These are phyloP conservation scores for Diarsia brunnea DNA, from an alignment of 2,888 invertebrate species.

Conservation along the genomic window DNA sequence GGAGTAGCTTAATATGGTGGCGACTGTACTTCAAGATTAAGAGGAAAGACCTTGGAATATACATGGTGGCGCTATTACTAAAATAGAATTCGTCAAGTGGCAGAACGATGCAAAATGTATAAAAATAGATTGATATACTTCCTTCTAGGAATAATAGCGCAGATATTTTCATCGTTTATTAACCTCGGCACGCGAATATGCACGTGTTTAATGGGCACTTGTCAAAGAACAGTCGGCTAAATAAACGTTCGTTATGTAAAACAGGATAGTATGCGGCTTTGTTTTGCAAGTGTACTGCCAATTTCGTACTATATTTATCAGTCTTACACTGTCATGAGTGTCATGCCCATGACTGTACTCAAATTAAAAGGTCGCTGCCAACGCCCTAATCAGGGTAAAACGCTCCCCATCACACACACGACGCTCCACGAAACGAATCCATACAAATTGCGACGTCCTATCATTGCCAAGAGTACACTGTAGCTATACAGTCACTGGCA, in stretches of 20 bases:
- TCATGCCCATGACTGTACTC: slow-evolving; percentile 14
- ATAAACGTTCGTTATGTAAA: slow-evolving; percentile 28
- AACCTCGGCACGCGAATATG: slow-evolving; percentile 57
- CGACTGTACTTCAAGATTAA: slow-evolving; percentile 33
- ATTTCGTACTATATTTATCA: background rate
- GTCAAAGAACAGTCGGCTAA: slow-evolving; percentile 28
- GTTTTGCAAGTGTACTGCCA: slow-evolving; percentile 21
- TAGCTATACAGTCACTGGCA: slow-evolving; percentile 31
- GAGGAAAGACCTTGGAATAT: slow-evolving; percentile 30
- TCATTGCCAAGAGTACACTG: slow-evolving; percentile 48
- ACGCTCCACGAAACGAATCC: slow-evolving; percentile 49
- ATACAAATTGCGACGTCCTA: slow-evolving; percentile 44
- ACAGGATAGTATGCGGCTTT: slow-evolving; percentile 14
- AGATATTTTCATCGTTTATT: slow-evolving; percentile 60
- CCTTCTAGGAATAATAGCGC: slow-evolving; percentile 39
- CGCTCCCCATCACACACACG: slow-evolving; percentile 23
- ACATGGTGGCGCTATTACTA: slow-evolving; percentile 18
- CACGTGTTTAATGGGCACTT: slow-evolving; percentile 55
- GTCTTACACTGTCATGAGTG: slow-evolving; percentile 1
- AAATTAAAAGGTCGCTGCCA: slow-evolving; percentile 39
- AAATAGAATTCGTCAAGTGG: slow-evolving; percentile 35
- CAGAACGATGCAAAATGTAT: slow-evolving; percentile 27
- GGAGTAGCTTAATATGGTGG: too few relatives aligned
- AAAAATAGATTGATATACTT: slow-evolving; percentile 53
- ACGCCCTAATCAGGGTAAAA: slow-evolving; percentile 41